Evolutionary conservation across 2,888 invertebrate genomes (phyloP).

Genomic region (Margaritifera margaritifera): DNA sequence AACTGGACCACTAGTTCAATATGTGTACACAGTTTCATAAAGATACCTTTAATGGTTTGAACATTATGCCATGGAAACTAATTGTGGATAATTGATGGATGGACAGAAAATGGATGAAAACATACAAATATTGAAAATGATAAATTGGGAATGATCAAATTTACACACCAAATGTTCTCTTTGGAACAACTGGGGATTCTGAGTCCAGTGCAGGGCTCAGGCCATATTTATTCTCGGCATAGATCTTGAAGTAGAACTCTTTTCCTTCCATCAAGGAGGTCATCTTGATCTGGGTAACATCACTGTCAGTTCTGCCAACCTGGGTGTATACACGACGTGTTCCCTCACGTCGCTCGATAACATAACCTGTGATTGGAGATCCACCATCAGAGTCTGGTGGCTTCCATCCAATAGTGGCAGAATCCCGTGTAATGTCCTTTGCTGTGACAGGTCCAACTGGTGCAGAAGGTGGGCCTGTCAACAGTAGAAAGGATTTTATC

Average conservation of each 20-base stretch:
- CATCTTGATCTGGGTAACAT: conserved; percentile 46
- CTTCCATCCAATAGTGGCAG: conserved; percentile 71
- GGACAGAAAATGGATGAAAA: background rate
- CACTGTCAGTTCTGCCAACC: conserved; percentile 60
- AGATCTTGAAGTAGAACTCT: conserved; percentile 89
- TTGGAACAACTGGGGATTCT: conserved; percentile 82
- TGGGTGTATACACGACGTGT: conserved; percentile 65
- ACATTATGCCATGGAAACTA: background rate
- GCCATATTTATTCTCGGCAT: conserved; percentile 89
- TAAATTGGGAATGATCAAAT: conserved; percentile 1
- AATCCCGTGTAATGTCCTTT: conserved; percentile 67
- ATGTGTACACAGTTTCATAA: too few species aligned
- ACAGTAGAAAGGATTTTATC: background rate
- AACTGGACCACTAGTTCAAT: too few species aligned
- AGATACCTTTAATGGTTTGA: too few species aligned
- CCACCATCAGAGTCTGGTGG: conserved; percentile 72
- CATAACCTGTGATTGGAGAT: conserved; percentile 66
- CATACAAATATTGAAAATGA: background rate
- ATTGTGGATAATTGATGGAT: background rate
- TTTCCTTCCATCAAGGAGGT: conserved; percentile 82
- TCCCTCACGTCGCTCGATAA: conserved; percentile 66
- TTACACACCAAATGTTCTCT: conserved; percentile 71
- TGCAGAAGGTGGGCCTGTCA: conserved; percentile 61
- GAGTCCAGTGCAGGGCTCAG: conserved; percentile 84
- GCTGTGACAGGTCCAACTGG: conserved; percentile 69